Evolutionary conservation across 2,888 invertebrate species (phyloP).

Genomic region (Quadroppia sp.): DNA sequence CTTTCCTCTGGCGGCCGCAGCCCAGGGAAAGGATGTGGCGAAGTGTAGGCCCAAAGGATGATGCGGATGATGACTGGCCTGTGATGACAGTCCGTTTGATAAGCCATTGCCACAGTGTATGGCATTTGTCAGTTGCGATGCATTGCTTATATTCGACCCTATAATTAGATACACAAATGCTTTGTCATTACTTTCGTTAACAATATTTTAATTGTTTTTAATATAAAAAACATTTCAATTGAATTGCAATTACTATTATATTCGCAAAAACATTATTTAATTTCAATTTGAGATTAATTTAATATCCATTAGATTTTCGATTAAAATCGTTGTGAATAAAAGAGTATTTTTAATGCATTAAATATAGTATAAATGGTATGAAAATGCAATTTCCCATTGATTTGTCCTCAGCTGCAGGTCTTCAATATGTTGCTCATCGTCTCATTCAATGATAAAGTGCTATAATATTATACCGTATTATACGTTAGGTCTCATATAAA

Average conservation of each 20-base stretch:
- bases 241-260: neutral
- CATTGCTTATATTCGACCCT: conserved; percentile 28
- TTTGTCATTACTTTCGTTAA: neutral
- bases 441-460: conserved; percentile 32
- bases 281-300: conserved; percentile 19
- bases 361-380: neutral
- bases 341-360: conserved; percentile 2
- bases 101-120: conserved; percentile 7
- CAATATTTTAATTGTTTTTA: neutral
- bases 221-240: neutral
- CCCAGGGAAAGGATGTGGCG: conserved; percentile 67
- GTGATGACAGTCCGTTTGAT: neutral
- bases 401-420: conserved; percentile 25
- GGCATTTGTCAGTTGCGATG: conserved; percentile 17
- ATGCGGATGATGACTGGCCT: conserved; percentile 30
- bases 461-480: conserved; percentile 32
- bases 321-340: conserved; percentile 28
- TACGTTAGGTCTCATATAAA: conserved; percentile 15
- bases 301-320: conserved; percentile 18
- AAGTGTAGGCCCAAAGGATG: conserved; percentile 33
- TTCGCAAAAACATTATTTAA: neutral
- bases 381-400: conserved; percentile 4
- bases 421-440: conserved; percentile 35
- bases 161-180: conserved; percentile 19
- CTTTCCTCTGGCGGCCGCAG: conserved; percentile 82